Conservation (phyloP, 2,113 vertebrate genomes). For the Platysternon megacephalum region DNA sequence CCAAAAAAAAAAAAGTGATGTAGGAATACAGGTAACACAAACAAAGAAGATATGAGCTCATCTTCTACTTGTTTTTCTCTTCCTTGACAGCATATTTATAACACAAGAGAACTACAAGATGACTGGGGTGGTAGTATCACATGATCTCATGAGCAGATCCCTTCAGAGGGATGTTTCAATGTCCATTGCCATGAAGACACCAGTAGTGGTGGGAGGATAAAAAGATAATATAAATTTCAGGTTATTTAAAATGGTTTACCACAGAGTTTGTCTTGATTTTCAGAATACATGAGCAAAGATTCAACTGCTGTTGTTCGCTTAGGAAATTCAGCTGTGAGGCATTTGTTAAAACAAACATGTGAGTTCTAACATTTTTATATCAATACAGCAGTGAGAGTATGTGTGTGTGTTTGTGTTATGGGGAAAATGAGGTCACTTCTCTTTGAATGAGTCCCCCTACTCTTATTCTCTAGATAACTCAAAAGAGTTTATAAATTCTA, state of each 20-base stretch:
- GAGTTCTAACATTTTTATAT: fast-evolving
- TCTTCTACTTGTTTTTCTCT: neutral
- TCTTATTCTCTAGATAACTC: neutral
- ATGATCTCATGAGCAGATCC: neutral
- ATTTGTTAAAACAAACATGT: neutral
- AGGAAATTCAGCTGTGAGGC: neutral
- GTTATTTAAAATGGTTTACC: neutral
- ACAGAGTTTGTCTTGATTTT: neutral
- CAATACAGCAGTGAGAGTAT: neutral
- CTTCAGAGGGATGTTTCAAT: neutral
- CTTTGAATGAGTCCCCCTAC: neutral
- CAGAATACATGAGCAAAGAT: fast-evolving
- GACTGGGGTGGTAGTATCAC: neutral
- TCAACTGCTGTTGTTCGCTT: neutral
- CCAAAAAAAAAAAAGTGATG: neutral
- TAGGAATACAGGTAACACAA: neutral
- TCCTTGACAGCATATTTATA: neutral
- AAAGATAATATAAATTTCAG: fast-evolving
- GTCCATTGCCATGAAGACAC: neutral
- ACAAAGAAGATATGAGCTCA: neutral
- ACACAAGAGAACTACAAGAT: neutral
- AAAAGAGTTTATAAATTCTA: fast-evolving
- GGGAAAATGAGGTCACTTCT: conserved; percentile 32
- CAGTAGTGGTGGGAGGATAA: neutral
- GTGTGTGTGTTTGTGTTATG: neutral